Base-by-base conservation (phyloP, 2,888 invertebrate species). In the Alcis repandata region DNA sequence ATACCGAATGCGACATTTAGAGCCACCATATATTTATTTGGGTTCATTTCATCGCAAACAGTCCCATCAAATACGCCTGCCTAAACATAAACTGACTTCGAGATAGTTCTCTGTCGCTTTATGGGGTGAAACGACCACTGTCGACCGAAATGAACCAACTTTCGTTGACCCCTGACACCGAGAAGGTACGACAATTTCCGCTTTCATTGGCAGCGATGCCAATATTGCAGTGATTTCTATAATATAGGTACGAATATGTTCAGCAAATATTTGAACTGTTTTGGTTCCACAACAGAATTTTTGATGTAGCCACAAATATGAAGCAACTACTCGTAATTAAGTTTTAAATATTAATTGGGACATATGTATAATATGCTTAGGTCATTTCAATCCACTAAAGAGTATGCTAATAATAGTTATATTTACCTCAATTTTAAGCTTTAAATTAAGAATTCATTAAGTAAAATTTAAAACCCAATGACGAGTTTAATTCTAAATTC, bases 161-260 rank as follows among this genome's bases (percentile, higher is more conserved):
- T 59, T 43, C 46, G 41, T 53, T 64, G 63, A 70, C 52, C 70
- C 69, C 65, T 61, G 63, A 62, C 69, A 71, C 72, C 32, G 10
- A 3, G 36, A 11, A 3, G 11, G 32, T 51, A 20, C 32, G 57
- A 46, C 57, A 22, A 46, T 46, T 57, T 46, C 36, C 20, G 38
- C 10, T 38, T 19, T 22, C 11, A 36, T 9, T 32, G 17, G 10
- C 1, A 46, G 2, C n/a, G 20, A 27, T 17, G 32, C 17, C 10
- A 17, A 10, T 49, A 49, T 49, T 7, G n/a, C 11, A 20, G 27
- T 46, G 1, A n/a, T 20, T 45, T 13, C 20, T n/a, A 8, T 22
- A 46, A 46, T 49, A 33, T 49, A 33, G 33, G 15, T 52, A 38
- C 77, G 72, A 73, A 74, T 77, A 75, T 75, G 75, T 46, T 8